Evolutionary conservation across 2,113 vertebrate species (phyloP), one percentile per base, ranked within the genome.

Genomic region (Mesoclemmys tuberculata): DNA sequence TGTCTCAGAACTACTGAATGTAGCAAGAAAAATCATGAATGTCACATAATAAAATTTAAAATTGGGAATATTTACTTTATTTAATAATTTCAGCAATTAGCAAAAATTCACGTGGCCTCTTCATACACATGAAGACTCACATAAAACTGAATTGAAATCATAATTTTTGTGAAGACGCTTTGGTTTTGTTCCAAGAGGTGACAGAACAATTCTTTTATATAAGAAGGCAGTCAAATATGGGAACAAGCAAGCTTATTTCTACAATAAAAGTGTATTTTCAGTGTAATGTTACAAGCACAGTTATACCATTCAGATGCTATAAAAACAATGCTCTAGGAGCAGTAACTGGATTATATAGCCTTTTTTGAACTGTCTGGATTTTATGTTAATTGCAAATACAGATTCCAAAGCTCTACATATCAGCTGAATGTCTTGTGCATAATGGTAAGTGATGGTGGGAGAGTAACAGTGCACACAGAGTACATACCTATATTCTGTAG

Each of bases 401-500:
- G n/a, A 52, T 18, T 52, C 29, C 44, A 68, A 54, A 44, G 55
- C 16, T 41, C 31, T 10, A 79, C 44, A 12, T 4, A 49, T 58
- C 44, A 82, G 11, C 82, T 77, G 74, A 31, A 68, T 92, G 78
- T 77, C 54, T 52, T 35, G 38, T n/a, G 54, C 16, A 54, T 51
- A 22, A 44, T 38, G 41, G 10, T 10, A 78, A 61, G 24, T 46
- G 16, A 35, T 38, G 41, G 16, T 52, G 48, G 10, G 31, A 52
- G 11, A 58, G 49, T 35, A 51, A 56, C 80, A 52, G 44, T 84
- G 94, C 80, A 94, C 51, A 82, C 64, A 21, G 58, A 31, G 52
- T 93, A 98, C 98, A 94, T 96, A 98, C 98, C 98, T 97, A 98
- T 87, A 82, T 96, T 97, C 82, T 96, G 97, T 6, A 95, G 97